A percentile compares a stretch with the other conserved stretches of the same genome.
Evolutionary conservation across 2,113 vertebrate species (phyloP).

Genomic region (Mus spicilegus): DNA sequence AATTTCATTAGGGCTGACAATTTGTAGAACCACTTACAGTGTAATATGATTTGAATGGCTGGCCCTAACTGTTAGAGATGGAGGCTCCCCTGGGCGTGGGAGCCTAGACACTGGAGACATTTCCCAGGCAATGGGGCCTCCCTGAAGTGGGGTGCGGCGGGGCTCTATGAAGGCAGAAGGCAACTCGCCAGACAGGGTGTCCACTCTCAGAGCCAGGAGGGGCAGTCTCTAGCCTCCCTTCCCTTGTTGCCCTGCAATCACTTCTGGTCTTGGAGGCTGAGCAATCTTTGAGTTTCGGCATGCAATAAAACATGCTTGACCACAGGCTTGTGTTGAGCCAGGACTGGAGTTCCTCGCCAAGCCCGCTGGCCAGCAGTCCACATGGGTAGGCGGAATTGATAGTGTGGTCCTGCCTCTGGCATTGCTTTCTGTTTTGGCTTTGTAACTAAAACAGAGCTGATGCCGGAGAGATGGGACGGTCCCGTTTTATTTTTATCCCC

Average conservation of each 20-base stretch:
- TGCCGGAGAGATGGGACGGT: constrained; percentile 37
- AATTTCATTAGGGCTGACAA: constrained; percentile 83
- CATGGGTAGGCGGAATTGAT: constrained; percentile 69
- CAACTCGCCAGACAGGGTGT: not conserved
- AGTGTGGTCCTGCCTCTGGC: constrained; percentile 68
- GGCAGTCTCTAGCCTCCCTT: constrained; percentile 46
- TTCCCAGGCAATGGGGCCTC: not conserved
- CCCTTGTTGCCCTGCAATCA: constrained; percentile 64
- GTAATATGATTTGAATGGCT: constrained; percentile 80
- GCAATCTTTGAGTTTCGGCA: constrained; percentile 62
- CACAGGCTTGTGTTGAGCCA: constrained; percentile 66
- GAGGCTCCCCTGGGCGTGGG: not conserved
- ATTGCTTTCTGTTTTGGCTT: constrained; percentile 75
- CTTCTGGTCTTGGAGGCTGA: constrained; percentile 69
- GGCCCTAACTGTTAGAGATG: constrained; percentile 61
- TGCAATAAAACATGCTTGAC: constrained; percentile 70
- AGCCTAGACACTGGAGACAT: not conserved
- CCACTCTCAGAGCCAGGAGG: not conserved
- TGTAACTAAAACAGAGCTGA: constrained; percentile 80
- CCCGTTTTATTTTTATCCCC: constrained; percentile 37
- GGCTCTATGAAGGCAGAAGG: not conserved
- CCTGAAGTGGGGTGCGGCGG: accelerated
- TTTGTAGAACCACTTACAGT: constrained; percentile 82
- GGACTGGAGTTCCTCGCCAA: constrained; percentile 53
- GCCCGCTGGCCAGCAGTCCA: constrained; percentile 36